Conservation (phyloP, 2,113 vertebrate genomes). For the Grammomys dolichurus region DNA sequence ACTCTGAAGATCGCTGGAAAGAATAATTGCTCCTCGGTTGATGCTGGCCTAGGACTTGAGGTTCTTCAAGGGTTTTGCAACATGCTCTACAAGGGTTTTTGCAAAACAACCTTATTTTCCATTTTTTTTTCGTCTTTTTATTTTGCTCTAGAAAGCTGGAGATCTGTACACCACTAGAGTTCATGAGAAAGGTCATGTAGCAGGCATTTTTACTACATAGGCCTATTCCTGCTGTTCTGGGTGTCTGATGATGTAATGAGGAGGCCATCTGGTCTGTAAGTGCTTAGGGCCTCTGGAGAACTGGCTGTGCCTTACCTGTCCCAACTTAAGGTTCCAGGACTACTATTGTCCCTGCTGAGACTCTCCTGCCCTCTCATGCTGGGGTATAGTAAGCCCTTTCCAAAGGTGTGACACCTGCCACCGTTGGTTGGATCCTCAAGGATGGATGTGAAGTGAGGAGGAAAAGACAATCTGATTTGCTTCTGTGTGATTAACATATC, state of each 20-base stretch:
- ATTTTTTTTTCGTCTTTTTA: no score
- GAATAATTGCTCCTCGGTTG: no score
- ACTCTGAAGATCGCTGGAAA: no score
- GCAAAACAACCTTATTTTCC: no score
- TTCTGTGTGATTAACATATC: background rate
- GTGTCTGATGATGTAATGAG: background rate
- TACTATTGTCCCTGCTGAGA: background rate
- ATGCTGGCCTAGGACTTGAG: no score
- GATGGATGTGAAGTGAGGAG: background rate
- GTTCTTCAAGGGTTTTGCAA: no score
- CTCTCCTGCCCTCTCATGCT: background rate
- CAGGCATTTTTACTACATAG: background rate
- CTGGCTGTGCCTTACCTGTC: background rate
- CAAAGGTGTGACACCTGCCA: background rate
- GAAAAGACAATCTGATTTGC: background rate
- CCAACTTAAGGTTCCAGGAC: background rate
- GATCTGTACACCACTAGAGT: background rate
- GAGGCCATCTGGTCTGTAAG: background rate
- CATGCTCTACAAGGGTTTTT: no score
- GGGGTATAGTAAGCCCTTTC: background rate
- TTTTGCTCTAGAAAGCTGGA: no score
- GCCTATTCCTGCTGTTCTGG: background rate
- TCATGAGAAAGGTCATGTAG: background rate
- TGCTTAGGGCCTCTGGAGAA: background rate
- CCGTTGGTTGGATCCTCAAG: background rate